A percentile compares a stretch with the other conserved stretches of the same genome.
Evolutionary conservation across 1,140 invertebrate genomes (phyloP).

Genomic region (Drosophila willistoni): DNA sequence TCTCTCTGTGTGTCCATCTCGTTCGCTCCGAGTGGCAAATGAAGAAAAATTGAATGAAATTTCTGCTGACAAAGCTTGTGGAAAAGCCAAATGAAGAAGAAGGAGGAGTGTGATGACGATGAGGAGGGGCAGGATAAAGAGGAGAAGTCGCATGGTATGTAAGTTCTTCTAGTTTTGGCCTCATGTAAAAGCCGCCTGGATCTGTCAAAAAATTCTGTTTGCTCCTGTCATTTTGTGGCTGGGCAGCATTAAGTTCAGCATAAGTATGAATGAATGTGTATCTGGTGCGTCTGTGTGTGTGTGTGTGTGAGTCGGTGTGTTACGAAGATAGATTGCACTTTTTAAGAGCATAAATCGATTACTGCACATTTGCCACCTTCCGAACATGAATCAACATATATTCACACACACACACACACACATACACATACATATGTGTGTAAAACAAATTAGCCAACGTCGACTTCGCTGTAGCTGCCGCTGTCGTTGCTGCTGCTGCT

Average conservation of each 20-base stretch:
- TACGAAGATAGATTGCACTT: constrained; percentile 77
- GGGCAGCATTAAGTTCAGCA: neutral
- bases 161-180: constrained; percentile 10
- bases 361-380: constrained; percentile 20
- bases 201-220: constrained; percentile 13
- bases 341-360: constrained; percentile 74
- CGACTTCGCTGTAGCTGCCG: neutral
- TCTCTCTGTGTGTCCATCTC: constrained; percentile 21
- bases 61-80: constrained; percentile 63
- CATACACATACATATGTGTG: neutral
- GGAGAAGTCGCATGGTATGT: neutral
- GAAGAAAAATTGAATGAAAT: constrained; percentile 79
- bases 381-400: constrained; percentile 23
- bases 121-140: neutral
- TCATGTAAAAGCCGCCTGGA: neutral
- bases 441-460: constrained; percentile 11
- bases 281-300: constrained; percentile 26
- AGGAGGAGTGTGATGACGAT: neutral
- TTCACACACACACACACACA: constrained; percentile 3
- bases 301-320: constrained; percentile 23
- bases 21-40: constrained; percentile 47
- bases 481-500: neutral
- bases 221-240: neutral
- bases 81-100: neutral
- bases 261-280: constrained; percentile 46